Base-by-base conservation (phyloP, 2,797 vertebrate genomes). In the Crenichthys baileyi region DNA sequence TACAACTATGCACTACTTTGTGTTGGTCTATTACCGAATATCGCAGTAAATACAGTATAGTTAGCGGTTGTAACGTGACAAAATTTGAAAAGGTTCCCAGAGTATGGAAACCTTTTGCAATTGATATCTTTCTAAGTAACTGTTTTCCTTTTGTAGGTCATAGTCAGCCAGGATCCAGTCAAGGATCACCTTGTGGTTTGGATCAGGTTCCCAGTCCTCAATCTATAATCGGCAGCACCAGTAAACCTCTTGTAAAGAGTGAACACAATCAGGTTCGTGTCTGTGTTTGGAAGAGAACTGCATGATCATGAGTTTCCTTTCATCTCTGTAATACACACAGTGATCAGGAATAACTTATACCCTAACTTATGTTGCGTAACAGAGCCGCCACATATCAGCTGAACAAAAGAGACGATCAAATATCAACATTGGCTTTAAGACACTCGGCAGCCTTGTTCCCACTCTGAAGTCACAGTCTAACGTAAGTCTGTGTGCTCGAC, bases 331-430 rank as follows among this genome's bases (percentile, higher is more conserved):
- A 71, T 11, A 26, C n/a, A 9, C 46, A 12, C 13, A 48, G 24
- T 39, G 7, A 53, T 71, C 2, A 41, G 5, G 72, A 41, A 70
- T 75, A 16, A 0, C 18, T 67, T 1, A 75, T 6, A 3, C 31
- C 31, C 31, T 36, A 60, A 77, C 70, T 26, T 26, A 5, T n/a
- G 70, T 76, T 78, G 11, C 90, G 85, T 84, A 0, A 73, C 94
- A 99, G 98, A 96, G 93, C 87, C 96, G 95, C 76, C 96, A 97
- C 92, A 96, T 98, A 88, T 97, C 97, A 5, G 96, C 98, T 0
- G 98, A 99, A 85, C 98, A 99, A 83, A 99, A 99, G 90, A 96
- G 98, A 75, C 95, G 98, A 77, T 96, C 95, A 86, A 98, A 98
- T 87, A 99, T 99, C 91, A 98, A 97, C 90, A 96, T 94, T 58